phyloP scores from a whole-genome alignment of 2,113 vertebrate genomes.

The Acanthochromis polyacanthus region DNA sequence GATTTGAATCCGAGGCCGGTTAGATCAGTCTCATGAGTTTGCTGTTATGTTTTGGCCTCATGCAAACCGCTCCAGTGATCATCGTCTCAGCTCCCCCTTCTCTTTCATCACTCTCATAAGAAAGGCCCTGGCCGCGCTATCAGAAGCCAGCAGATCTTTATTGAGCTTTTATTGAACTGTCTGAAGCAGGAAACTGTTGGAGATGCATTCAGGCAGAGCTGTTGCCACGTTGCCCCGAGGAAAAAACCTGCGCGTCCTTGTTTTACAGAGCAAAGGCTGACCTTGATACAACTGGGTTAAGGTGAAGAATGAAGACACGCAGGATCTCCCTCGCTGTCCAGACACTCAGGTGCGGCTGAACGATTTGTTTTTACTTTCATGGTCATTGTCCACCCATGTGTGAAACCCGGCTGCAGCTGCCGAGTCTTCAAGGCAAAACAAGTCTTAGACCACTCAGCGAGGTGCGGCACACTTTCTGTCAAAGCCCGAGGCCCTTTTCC shows the following conservation, averaged over 20 bases:
- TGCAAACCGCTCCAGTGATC: conserved; percentile 59
- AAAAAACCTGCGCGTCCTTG: conserved; percentile 30
- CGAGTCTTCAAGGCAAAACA: conserved; percentile 11
- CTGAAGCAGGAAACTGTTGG: conserved; percentile 25
- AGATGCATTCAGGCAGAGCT: conserved; percentile 19
- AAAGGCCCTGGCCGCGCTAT: conserved; percentile 46
- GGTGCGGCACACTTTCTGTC: background rate
- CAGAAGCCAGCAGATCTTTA: conserved; percentile 43
- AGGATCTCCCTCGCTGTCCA: conserved; percentile 20
- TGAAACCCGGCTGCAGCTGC: conserved; percentile 33
- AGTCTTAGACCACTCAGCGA: conserved; percentile 14
- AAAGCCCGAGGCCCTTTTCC: conserved; percentile 13
- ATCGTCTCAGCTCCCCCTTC: conserved; percentile 5
- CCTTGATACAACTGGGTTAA: conserved; percentile 59
- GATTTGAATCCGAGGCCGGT: background rate
- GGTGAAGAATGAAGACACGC: conserved; percentile 54
- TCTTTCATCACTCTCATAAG: conserved; percentile 53
- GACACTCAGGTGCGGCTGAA: conserved; percentile 32
- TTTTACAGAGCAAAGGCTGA: conserved; percentile 29
- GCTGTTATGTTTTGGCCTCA: conserved; percentile 24
- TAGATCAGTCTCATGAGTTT: conserved; percentile 23
- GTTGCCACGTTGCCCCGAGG: conserved; percentile 25
- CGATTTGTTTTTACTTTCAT: conserved; percentile 58
- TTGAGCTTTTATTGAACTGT: conserved; percentile 57
- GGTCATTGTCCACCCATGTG: conserved; percentile 56